A percentile compares a stretch with the other conserved stretches of the same genome.
These are phyloP conservation scores for Ptychadena robeensis DNA, from an alignment of 2,797 vertebrate species.

Conservation along the genomic window DNA sequence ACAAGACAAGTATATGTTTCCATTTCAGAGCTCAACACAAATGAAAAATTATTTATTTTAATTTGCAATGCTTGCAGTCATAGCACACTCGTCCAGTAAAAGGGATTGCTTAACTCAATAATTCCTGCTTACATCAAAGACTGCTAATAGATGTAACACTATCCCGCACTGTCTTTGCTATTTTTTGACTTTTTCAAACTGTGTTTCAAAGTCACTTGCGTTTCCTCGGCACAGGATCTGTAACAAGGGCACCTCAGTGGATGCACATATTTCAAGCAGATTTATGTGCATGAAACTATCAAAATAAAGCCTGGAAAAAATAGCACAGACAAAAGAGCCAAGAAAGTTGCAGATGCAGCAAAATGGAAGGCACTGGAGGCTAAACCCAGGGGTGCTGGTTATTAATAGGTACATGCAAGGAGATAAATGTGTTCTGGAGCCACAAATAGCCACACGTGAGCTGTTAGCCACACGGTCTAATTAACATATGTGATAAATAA, in stretches of 20 bases:
- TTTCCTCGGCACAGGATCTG: neutral
- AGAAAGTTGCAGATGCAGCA: conserved; percentile 51
- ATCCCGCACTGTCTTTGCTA: neutral
- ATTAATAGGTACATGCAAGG: conserved; percentile 55
- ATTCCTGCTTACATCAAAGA: no score
- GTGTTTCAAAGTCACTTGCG: conserved; percentile 1
- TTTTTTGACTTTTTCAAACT: neutral
- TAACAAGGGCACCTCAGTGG: conserved; percentile 37
- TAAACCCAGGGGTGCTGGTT: conserved; percentile 55
- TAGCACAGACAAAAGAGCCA: conserved; percentile 35
- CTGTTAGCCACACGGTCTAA: conserved; percentile 26
- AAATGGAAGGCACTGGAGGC: conserved; percentile 41
- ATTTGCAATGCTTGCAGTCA: no score
- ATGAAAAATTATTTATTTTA: no score
- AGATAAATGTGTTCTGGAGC: conserved; percentile 51
- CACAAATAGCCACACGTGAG: conserved; percentile 57
- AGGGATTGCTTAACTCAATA: no score
- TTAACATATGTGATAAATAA: conserved; percentile 51
- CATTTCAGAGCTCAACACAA: no score
- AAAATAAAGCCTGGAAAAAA: conserved; percentile 43
- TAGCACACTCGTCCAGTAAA: no score
- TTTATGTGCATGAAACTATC: conserved; percentile 49
- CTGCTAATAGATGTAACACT: neutral
- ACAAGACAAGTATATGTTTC: no score
- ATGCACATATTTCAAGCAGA: conserved; percentile 50